These are phyloP conservation scores for Polyergus mexicanus DNA, from an alignment of 1,140 invertebrate species.

Conservation along the genomic window DNA sequence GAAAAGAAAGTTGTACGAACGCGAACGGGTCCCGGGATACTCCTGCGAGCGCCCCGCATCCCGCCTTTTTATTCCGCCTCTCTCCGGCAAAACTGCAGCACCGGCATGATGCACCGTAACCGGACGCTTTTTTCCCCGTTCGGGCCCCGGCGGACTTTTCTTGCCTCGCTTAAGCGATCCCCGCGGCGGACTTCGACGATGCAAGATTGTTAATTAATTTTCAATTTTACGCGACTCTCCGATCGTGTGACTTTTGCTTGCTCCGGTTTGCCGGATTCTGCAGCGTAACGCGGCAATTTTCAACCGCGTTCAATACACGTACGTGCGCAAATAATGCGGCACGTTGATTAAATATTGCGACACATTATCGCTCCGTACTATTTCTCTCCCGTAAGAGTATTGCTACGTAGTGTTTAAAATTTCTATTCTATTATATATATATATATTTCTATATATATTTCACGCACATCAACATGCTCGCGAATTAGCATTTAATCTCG, in stretches of 20 bases:
- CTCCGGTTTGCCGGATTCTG: constrained; percentile 47
- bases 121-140: constrained; percentile 27
- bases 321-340: constrained; percentile 51
- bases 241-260: constrained; percentile 45
- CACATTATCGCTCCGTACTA: constrained; percentile 17
- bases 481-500: constrained; percentile 47
- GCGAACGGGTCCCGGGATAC: constrained; percentile 34
- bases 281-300: constrained; percentile 62
- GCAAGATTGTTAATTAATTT: constrained; percentile 66
- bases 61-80: constrained; percentile 38
- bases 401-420: constrained; percentile 14
- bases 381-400: constrained; percentile 13
- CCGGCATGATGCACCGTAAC: constrained; percentile 57
- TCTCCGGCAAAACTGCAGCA: constrained; percentile 43
- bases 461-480: neutral
- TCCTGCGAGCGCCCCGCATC: constrained; percentile 20
- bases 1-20: constrained; percentile 49
- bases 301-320: constrained; percentile 42
- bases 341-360: constrained; percentile 57
- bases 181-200: neutral
- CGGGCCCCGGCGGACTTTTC: constrained; percentile 20
- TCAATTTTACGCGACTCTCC: constrained; percentile 63
- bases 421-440: constrained; percentile 16
- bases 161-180: constrained; percentile 41
- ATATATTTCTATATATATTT: neutral